Conservation (phyloP, 2,888 invertebrate species). For the Microplitis deprimator region DNA sequence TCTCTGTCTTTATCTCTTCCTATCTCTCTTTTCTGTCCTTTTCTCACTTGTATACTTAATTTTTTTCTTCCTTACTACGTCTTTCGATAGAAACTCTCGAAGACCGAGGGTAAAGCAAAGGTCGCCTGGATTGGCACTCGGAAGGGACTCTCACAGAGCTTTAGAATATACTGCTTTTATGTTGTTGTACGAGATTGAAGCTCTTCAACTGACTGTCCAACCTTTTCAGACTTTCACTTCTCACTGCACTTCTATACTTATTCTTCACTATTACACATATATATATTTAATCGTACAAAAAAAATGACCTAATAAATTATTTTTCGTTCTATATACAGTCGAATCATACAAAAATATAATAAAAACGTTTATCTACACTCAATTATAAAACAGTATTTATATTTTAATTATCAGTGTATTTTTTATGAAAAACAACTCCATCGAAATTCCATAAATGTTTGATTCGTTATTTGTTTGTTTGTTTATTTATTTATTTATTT, state of each 20-base stretch:
- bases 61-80: conserved; percentile 29
- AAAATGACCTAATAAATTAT: background rate
- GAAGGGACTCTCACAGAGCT: conserved; percentile 41
- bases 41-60: conserved; percentile 20
- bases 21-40: conserved; percentile 26
- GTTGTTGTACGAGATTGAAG: conserved; percentile 49
- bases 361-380: too few relatives aligned
- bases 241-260: conserved; percentile 12
- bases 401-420: too few relatives aligned
- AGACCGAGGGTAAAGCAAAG: conserved; percentile 46
- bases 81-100: conserved; percentile 44
- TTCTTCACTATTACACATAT: background rate
- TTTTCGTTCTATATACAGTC: background rate
- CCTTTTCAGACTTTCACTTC: conserved; percentile 25
- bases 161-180: conserved; percentile 46
- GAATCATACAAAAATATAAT: too few relatives aligned
- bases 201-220: conserved; percentile 26
- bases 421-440: background rate
- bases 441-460: too few relatives aligned
- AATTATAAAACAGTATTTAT: too few relatives aligned
- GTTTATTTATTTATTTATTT: too few relatives aligned
- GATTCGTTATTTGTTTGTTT: background rate
- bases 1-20: conserved; percentile 40
- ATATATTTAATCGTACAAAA: background rate
- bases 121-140: conserved; percentile 49